Evolutionary conservation across 2,888 invertebrate genomes (phyloP).

Genomic region (Cremastinae sp.): DNA sequence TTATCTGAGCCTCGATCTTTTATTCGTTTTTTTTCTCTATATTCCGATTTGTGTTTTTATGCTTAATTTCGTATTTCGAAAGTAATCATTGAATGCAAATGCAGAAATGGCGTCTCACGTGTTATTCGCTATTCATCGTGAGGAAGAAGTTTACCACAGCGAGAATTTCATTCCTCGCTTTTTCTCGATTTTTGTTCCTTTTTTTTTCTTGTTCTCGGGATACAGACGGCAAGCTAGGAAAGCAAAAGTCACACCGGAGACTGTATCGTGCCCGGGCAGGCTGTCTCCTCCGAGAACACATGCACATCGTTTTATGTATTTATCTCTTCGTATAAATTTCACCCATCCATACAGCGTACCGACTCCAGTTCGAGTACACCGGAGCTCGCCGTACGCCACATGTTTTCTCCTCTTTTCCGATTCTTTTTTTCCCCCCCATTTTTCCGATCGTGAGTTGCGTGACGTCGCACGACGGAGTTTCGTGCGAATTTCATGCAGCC

Average conservation of each 20-base stretch:
- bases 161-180: constrained; percentile 5
- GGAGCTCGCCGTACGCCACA: constrained; percentile 4
- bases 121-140: constrained; percentile 22
- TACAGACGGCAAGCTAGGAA: constrained; percentile 12
- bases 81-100: background rate
- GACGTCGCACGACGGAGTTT: no score
- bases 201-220: background rate
- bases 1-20: no score
- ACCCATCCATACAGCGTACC: constrained; percentile 63
- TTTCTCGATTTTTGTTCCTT: constrained; percentile 1
- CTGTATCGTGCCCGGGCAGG: constrained; percentile 16
- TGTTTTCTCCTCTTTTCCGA: constrained; percentile 6
- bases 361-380: constrained; percentile 48
- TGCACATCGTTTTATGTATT: constrained; percentile 52
- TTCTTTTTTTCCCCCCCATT: background rate
- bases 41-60: no score
- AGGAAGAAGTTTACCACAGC: constrained; percentile 33
- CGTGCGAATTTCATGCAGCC: no score
- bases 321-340: constrained; percentile 68
- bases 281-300: constrained; percentile 8
- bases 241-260: constrained; percentile 41
- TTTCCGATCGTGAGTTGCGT: background rate
- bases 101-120: constrained; percentile 1
- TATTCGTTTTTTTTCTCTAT: no score
- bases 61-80: no score